These are phyloP conservation scores for Mesocricetus auratus DNA, from an alignment of 2,113 vertebrate species.

Conservation along the genomic window DNA sequence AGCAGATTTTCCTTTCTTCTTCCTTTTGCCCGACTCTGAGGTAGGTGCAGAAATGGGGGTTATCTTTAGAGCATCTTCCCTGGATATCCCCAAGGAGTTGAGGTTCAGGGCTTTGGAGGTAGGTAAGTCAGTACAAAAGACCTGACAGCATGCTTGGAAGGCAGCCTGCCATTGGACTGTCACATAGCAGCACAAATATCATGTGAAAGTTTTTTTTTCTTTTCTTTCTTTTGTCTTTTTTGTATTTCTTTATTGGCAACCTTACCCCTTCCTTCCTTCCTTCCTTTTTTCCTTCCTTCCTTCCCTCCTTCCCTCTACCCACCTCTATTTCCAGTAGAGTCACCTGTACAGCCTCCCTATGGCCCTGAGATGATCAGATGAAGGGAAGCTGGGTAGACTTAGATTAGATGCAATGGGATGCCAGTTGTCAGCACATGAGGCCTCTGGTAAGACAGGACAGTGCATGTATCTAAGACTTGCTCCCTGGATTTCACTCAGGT, in stretches of 20 bases:
- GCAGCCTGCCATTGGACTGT: neutral
- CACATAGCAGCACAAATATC: neutral
- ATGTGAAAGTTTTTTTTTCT: neutral
- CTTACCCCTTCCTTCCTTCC: neutral
- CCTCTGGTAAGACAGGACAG: neutral
- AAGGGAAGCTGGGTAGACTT: constrained; percentile 24
- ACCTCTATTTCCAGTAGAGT: neutral
- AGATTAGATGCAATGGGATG: neutral
- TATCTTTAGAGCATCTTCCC: constrained; percentile 8
- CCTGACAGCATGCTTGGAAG: neutral
- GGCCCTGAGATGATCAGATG: neutral
- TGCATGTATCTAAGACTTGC: neutral
- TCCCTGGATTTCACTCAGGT: neutral
- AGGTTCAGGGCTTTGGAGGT: neutral
- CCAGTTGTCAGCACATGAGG: neutral
- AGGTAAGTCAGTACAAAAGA: neutral
- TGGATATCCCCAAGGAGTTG: neutral
- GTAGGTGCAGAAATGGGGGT: neutral
- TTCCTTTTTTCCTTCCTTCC: neutral
- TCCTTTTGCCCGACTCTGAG: neutral
- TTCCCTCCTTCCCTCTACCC: neutral
- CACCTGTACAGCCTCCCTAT: neutral
- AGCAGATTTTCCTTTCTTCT: neutral
- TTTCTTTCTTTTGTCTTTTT: neutral
- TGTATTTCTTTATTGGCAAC: neutral